phyloP scores from a whole-genome alignment of 1,140 invertebrate species.

The Aphaenogaster ashmeadi region DNA sequence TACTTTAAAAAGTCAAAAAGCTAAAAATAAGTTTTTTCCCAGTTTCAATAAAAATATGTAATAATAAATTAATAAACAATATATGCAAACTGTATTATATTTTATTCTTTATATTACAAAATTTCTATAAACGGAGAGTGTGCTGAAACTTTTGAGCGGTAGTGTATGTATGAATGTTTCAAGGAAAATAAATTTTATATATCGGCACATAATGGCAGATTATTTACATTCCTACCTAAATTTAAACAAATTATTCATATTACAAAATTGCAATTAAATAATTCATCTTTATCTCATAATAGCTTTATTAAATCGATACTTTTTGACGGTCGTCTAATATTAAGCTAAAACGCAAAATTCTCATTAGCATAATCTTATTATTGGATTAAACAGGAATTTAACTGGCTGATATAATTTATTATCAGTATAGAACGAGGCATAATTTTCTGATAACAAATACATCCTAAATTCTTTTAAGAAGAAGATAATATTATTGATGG shows the following conservation, averaged over 20 bases:
- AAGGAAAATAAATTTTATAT: constrained; percentile 24
- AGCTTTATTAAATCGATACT: constrained; percentile 34
- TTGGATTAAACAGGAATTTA: constrained; percentile 32
- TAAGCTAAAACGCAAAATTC: constrained; percentile 22
- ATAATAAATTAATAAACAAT: too few relatives aligned
- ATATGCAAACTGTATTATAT: too few relatives aligned
- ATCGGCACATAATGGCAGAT: neutral
- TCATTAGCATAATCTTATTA: constrained; percentile 28
- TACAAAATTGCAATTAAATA: constrained; percentile 25
- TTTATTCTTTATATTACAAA: too few relatives aligned
- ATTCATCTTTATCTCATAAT: constrained; percentile 29
- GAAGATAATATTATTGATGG: neutral
- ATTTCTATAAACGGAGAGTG: too few relatives aligned
- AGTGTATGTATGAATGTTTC: neutral
- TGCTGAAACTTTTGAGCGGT: too few relatives aligned
- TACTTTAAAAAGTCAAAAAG: too few relatives aligned
- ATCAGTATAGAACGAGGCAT: neutral
- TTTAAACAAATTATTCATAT: constrained; percentile 22
- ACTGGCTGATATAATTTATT: constrained; percentile 7
- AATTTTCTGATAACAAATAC: neutral
- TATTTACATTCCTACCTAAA: neutral
- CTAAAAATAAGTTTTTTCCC: too few relatives aligned
- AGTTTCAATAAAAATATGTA: too few relatives aligned
- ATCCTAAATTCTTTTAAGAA: constrained; percentile 4
- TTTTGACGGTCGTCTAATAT: constrained; percentile 14